phyloP scores from a whole-genome alignment of 2,888 invertebrate species.

The Agrenia bidenticulata region DNA sequence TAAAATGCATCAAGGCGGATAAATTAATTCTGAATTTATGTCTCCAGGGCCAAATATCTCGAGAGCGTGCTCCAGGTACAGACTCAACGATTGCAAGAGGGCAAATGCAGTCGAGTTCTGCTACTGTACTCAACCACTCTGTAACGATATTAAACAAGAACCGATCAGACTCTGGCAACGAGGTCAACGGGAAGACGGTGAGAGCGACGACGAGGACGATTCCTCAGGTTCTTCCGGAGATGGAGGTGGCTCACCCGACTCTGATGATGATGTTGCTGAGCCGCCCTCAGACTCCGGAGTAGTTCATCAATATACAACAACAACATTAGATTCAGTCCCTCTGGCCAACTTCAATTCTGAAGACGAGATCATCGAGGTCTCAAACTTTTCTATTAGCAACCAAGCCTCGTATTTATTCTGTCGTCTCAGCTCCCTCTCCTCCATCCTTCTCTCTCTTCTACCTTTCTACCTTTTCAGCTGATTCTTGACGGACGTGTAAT shows the following conservation, averaged over 20 bases:
- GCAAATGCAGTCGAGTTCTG: constrained; percentile 50
- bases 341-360: background rate
- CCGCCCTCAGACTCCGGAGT: constrained; percentile 10
- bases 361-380: background rate
- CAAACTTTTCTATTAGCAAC: constrained; percentile 2
- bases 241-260: background rate
- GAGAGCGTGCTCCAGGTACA: constrained; percentile 39
- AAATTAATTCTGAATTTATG: too few relatives aligned
- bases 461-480: background rate
- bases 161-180: background rate
- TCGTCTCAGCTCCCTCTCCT: too few relatives aligned
- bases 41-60: constrained; percentile 45
- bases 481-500: background rate
- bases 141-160: constrained; percentile 43
- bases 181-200: background rate
- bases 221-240: constrained; percentile 4
- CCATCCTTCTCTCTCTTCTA: background rate
- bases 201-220: constrained; percentile 12
- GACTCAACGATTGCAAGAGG: constrained; percentile 46
- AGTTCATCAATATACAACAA: background rate
- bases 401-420: too few relatives aligned
- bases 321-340: background rate
- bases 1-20: too few relatives aligned
- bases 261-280: background rate
- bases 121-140: constrained; percentile 45